Evolutionary conservation across 2,113 vertebrate species (phyloP).

Genomic region (Mirza zaza): DNA sequence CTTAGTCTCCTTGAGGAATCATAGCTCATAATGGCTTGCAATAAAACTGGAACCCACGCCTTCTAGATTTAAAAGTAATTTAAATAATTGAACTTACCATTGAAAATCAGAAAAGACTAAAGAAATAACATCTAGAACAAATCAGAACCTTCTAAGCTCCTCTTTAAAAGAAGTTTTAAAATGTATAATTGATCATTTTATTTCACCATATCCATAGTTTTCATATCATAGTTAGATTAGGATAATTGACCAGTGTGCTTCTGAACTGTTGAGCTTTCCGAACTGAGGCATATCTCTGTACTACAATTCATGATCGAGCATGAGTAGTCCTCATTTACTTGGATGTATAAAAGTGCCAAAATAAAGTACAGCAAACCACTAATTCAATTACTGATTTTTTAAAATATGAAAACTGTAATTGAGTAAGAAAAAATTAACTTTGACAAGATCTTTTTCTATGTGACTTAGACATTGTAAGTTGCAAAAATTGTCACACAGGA

Average conservation of each 20-base stretch:
- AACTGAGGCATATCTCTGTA: not conserved
- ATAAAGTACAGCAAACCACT: not conserved
- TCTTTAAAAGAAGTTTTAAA: not conserved
- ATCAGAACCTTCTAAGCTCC: not conserved
- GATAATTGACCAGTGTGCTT: not conserved
- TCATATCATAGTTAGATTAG: not conserved
- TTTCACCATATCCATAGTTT: not conserved
- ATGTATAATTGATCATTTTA: not conserved
- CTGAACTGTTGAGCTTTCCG: not conserved
- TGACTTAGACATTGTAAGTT: slow-evolving; percentile 30
- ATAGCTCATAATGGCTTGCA: not conserved
- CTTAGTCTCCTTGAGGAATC: not conserved
- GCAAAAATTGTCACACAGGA: slow-evolving; percentile 37
- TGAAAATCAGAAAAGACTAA: not conserved
- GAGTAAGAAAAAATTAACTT: slow-evolving; percentile 33
- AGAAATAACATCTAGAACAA: not conserved
- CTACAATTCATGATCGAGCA: not conserved
- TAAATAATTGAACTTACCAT: not conserved
- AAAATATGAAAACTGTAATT: slow-evolving; percentile 34
- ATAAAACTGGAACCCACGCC: not conserved
- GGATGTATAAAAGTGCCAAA: not conserved
- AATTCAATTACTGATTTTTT: not conserved
- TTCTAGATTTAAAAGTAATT: slow-evolving; percentile 22
- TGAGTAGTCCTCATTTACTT: not conserved
- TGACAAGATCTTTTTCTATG: slow-evolving; percentile 26